Base-by-base conservation (phyloP, 2,797 vertebrate species). In the Anguilla megastoma region DNA sequence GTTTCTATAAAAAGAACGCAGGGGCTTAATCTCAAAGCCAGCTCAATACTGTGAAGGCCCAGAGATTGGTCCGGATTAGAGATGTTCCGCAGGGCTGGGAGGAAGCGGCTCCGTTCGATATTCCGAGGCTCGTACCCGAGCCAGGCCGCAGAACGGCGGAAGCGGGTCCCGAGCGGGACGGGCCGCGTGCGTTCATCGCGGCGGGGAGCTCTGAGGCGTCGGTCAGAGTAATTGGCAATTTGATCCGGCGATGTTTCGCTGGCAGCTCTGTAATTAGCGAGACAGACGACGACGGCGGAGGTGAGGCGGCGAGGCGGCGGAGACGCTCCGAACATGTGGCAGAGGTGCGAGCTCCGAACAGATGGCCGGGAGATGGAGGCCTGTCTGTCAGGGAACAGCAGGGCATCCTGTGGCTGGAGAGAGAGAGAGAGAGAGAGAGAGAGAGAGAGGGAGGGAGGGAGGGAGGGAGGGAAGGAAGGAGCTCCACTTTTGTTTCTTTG, bases 311-410 rank as follows among this genome's bases (percentile, higher is more conserved):
- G 21, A 16, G 36, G 33, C 21, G 50, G 48, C 48, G 50, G 27
- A 56, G 52, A 80, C 36, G 36, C 45, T 80, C 18, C 1, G 74
- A 90, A 89, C 88, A 90, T 89, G 91, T 90, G 88, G 58, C 91
- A 89, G 93, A 94, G 94, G 93, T 93, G 92, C 89, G 90, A 92
- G 90, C 86, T 90, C 84, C n/a, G 89, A 92, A 90, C 94, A 94
- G 94, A 94, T 93, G 93, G 93, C 89, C 24, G 14, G 84, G 88
- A 87, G 87, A 90, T 88, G 87, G 83, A 86, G 88, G 88, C 16
- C 14, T 56, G 54, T 41, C 82, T n/a, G 82, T 54, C 48, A n/a
- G 48, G 54, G 84, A 85, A 52, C 56, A 36, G 84, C 30, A 12
- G 84, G 30, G 33, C 10, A 33, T 74, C 27, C 69, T 36, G 41